Evolutionary conservation across 2,888 invertebrate species (phyloP), one percentile per base, ranked within the genome.

Genomic region (Chrysodeixis includens): DNA sequence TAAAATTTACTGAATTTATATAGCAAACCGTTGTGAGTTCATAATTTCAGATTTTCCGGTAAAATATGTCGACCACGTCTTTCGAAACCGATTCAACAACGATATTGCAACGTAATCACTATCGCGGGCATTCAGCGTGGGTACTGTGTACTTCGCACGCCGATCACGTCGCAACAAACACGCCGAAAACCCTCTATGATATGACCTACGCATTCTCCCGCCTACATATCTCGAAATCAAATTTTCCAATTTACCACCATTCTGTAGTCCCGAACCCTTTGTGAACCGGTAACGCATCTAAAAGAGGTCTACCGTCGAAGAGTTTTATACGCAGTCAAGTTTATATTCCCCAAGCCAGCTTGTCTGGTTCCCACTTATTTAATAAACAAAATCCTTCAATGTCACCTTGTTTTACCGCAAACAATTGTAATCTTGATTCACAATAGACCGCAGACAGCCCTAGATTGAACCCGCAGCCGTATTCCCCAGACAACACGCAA

Each of bases 391-490:
- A 10, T 20, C 14, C 46, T 20, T 1, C 49, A 59, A 61, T n/a
- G 44, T 44, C 49, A 32, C 20, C 56, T 55, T 32, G 18, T 53
- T 30, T 16, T 35, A 49, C 46, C 52, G 40, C 61, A 66, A 76
- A 71, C 56, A 30, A 53, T 16, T 30, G 58, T 62, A 58, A 59
- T 30, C 58, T 30, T 20, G 35, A 53, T 62, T 56, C 53, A 22
- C 55, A 73, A 32, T 63, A 49, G 26, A 66, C 51, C n/a, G 16
- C 73, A 67, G 55, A 44, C 20, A 71, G 32, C 57, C 57, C 49
- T 76, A 56, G 49, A 61, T 66, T n/a, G 53, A 56, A 46, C 35
- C 46, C 46, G 66, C 55, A 57, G 52, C 59, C 61, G 58, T 71
- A 66, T 56, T 76, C 62, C 66, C 72, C 35, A 71, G 58, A 51